Base-by-base conservation (phyloP, 2,888 invertebrate species). In the Uropetala carovei region DNA sequence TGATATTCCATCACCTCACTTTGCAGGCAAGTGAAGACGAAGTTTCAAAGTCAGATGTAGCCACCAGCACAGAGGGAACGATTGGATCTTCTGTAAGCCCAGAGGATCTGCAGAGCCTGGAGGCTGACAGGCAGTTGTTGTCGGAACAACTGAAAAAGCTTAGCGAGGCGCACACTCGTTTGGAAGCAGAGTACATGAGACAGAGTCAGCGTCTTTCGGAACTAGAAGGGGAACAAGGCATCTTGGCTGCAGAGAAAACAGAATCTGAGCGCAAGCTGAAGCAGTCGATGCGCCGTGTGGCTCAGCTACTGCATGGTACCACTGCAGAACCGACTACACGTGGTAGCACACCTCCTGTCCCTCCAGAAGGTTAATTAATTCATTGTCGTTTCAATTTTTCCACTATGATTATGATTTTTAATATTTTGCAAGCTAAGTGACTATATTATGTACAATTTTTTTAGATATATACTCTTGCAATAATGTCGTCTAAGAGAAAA, bases 191-290 rank as follows among this genome's bases (percentile, higher is more conserved):
- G 93, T 94, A 97, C 43, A 94, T 95, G 89, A 60, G 89, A 9
- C 89, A 89, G 64, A 89, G 89, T n/a, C 89, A 89, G 68, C 89
- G 89, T 5, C 89, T 89, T 64, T 89, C 89, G 86, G 96, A 96
- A 93, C 95, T 98, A 93, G 96, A 96, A 75, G 97, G 97, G 18
- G 98, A 98, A 94, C 96, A 96, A 4, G 96, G 97, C 14, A 97
- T 97, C 92, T 96, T 98, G 92, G 96, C 97, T n/a, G 97, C 97
- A 7, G 97, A 97, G 92, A 96, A 97, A 94, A 96, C 97, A 22
- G 98, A 98, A 94, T 95, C 98, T 85, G 97, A 97, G 93, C 96
- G 96, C 93, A 98, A 98, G 94, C 97, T 97, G 56, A 93, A 89
- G 92, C 64, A 92, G 93, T 57, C 89, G 4, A 89, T 89, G 89